phyloP scores from a whole-genome alignment of 2,113 vertebrate species.

The Thunnus maccoyii region DNA sequence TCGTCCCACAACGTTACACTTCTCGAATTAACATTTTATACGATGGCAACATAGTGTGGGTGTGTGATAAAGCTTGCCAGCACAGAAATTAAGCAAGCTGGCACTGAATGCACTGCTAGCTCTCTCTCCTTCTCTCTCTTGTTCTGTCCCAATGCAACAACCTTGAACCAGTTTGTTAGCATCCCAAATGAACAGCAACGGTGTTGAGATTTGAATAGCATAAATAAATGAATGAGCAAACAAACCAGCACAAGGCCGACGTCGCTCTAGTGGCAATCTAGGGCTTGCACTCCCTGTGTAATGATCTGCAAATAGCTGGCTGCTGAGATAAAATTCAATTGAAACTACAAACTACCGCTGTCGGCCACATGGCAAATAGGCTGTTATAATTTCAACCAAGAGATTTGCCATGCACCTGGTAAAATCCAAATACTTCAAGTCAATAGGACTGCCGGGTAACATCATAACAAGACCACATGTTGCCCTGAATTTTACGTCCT shows the following conservation, averaged over 20 bases:
- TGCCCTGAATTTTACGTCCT: constrained; percentile 20
- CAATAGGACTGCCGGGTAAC: constrained; percentile 63
- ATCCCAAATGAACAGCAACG: constrained; percentile 74
- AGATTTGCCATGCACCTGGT: constrained; percentile 66
- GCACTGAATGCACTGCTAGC: constrained; percentile 45
- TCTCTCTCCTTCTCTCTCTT: constrained; percentile 16
- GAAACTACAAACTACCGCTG: constrained; percentile 68
- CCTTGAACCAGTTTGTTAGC: constrained; percentile 80
- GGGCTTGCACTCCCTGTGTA: constrained; percentile 70
- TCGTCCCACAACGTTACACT: constrained; percentile 66
- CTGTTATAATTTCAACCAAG: constrained; percentile 60
- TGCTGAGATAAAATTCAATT: constrained; percentile 79
- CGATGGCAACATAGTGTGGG: constrained; percentile 58
- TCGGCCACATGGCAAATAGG: constrained; percentile 72
- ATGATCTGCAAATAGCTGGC: constrained; percentile 84
- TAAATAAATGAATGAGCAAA: constrained; percentile 84
- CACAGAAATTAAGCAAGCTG: constrained; percentile 71
- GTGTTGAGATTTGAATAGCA: constrained; percentile 78
- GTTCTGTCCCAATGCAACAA: constrained; percentile 60
- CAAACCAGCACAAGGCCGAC: constrained; percentile 70
- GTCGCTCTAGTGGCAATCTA: constrained; percentile 70
- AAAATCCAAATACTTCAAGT: constrained; percentile 62
- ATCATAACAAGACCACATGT: constrained; percentile 60
- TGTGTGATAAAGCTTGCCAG: constrained; percentile 65
- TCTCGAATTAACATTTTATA: constrained; percentile 78